Conservation (phyloP, 2,888 invertebrate species). For the Portevinia maculata region DNA sequence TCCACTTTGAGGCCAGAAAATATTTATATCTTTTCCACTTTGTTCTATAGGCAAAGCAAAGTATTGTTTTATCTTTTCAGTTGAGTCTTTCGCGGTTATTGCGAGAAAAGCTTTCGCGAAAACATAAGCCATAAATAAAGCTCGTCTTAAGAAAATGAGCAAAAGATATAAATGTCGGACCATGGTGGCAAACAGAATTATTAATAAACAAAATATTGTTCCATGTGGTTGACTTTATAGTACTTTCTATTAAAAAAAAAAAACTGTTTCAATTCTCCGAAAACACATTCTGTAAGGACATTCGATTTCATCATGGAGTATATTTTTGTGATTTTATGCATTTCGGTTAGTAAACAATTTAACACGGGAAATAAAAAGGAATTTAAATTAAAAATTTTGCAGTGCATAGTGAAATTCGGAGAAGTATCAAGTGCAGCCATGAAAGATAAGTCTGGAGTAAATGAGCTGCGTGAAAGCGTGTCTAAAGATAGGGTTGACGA, state of each 20-base stretch:
- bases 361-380: neutral
- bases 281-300: neutral
- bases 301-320: slow-evolving; percentile 20
- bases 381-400: neutral
- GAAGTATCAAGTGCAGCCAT: slow-evolving; percentile 8
- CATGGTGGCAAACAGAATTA: slow-evolving; percentile 72
- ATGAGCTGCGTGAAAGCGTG: neutral
- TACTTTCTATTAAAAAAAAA: slow-evolving; percentile 33
- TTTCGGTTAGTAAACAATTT: slow-evolving; percentile 50
- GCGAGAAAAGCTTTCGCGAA: slow-evolving; percentile 57
- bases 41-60: slow-evolving; percentile 18
- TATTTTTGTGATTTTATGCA: slow-evolving; percentile 38
- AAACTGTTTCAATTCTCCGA: neutral
- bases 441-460: neutral
- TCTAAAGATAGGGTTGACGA: slow-evolving; percentile 73
- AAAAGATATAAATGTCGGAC: slow-evolving; percentile 75
- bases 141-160: slow-evolving; percentile 47
- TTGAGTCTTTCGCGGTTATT: slow-evolving; percentile 38
- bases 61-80: slow-evolving; percentile 21
- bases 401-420: slow-evolving; percentile 37
- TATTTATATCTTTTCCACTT: slow-evolving; percentile 11
- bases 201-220: slow-evolving; percentile 74
- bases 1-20: slow-evolving; percentile 39
- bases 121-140: slow-evolving; percentile 28
- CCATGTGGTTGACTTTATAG: slow-evolving; percentile 53